These are phyloP conservation scores for Linurgus olivaceus DNA, from an alignment of 2,797 vertebrate species.

Conservation along the genomic window DNA sequence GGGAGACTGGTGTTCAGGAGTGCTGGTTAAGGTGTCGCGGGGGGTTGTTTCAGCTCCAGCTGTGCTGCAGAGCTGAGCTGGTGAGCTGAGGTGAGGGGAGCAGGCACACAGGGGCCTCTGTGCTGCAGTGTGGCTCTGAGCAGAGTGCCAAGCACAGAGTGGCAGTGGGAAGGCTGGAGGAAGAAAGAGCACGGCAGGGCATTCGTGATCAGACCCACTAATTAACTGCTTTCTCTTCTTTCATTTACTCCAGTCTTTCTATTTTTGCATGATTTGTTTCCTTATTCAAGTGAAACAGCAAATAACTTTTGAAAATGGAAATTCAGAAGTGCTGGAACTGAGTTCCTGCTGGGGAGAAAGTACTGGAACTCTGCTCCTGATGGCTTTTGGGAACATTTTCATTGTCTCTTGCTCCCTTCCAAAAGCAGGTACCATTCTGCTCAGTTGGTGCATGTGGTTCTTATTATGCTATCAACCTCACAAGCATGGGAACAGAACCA, in stretches of 20 bases:
- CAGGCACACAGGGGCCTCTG: not conserved
- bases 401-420: not conserved
- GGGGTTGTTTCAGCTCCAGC: not conserved
- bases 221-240: slow-evolving; percentile 51
- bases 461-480: not conserved
- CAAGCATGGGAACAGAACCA: not conserved
- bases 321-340: slow-evolving; percentile 14
- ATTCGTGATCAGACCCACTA: slow-evolving; percentile 33
- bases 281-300: slow-evolving; percentile 40
- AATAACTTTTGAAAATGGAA: slow-evolving; percentile 53
- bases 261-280: slow-evolving; percentile 64
- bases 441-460: not conserved
- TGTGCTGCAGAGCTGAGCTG: not conserved
- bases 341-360: slow-evolving; percentile 24
- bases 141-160: not conserved
- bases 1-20: not conserved
- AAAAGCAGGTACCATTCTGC: slow-evolving; percentile 17
- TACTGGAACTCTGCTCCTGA: slow-evolving; percentile 26
- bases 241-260: slow-evolving; percentile 46
- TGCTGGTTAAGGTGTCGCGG: not conserved
- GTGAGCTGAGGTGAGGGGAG: not conserved
- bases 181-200: not conserved
- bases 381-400: slow-evolving; percentile 4
- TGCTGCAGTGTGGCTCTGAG: not conserved
- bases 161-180: not conserved